Conservation (phyloP, 2,113 vertebrate species). For the Syngnathus floridae region DNA sequence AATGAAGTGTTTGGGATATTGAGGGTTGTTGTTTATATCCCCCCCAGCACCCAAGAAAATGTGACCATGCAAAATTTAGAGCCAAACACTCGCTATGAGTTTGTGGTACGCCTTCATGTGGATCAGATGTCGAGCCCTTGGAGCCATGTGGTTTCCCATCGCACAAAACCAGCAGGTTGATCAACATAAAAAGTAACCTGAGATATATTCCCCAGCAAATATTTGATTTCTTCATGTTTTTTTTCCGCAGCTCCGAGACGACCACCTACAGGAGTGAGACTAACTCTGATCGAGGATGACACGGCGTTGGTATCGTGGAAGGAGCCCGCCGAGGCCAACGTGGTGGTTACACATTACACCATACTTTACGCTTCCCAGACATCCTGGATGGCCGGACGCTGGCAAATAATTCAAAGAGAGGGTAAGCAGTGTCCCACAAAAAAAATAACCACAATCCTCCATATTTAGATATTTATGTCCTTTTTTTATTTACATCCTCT, state of each 20-base stretch:
- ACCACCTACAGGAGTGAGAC: constrained; percentile 81
- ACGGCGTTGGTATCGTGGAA: constrained; percentile 95
- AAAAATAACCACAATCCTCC: too few relatives aligned
- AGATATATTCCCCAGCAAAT: too few relatives aligned
- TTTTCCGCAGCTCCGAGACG: constrained; percentile 76
- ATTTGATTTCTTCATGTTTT: not conserved
- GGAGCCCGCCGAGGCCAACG: constrained; percentile 76
- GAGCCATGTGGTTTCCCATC: constrained; percentile 85
- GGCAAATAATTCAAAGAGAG: constrained; percentile 86
- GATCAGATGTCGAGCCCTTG: constrained; percentile 91
- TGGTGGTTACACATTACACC: constrained; percentile 82
- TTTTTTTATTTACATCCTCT: not conserved
- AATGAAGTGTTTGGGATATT: not conserved
- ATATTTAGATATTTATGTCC: not conserved
- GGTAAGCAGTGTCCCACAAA: constrained; percentile 64
- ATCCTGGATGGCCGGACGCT: constrained; percentile 82
- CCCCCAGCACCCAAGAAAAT: constrained; percentile 78
- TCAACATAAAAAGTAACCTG: not conserved
- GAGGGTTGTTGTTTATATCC: constrained; percentile 26
- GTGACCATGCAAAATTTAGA: constrained; percentile 77
- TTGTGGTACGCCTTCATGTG: constrained; percentile 88
- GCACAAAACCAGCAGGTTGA: constrained; percentile 88
- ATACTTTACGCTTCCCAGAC: constrained; percentile 86
- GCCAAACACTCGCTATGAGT: constrained; percentile 90
- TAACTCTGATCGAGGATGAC: constrained; percentile 87